phyloP scores from a whole-genome alignment of 2,888 invertebrate genomes.

The Epiperipatus broadwayi region DNA sequence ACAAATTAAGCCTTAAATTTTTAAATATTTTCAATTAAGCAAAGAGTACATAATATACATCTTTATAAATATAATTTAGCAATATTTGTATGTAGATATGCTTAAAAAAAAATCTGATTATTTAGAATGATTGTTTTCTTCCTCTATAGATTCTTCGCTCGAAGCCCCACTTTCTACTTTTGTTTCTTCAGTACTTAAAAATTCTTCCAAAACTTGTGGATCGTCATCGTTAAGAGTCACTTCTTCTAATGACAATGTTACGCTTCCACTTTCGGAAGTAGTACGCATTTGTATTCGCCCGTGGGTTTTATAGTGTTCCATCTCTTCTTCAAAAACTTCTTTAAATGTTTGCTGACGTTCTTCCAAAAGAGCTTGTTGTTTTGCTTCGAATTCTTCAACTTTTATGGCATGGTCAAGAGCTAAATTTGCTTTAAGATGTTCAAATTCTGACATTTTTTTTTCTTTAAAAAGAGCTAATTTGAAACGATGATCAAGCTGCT shows the following conservation, averaged over 20 bases:
- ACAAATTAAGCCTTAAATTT: too few species aligned
- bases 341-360: slow-evolving; percentile 48
- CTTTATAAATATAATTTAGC: too few species aligned
- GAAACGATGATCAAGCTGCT: slow-evolving; percentile 48
- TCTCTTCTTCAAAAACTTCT: slow-evolving; percentile 46
- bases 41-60: too few species aligned
- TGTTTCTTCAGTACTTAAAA: slow-evolving; percentile 7
- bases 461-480: slow-evolving; percentile 49
- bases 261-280: not conserved
- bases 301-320: slow-evolving; percentile 24
- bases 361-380: slow-evolving; percentile 36
- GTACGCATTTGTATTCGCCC: slow-evolving; percentile 17
- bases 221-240: slow-evolving; percentile 12
- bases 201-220: slow-evolving; percentile 11
- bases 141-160: too few species aligned
- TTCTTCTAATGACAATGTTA: slow-evolving; percentile 5
- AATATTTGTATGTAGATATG: too few species aligned
- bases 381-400: slow-evolving; percentile 37
- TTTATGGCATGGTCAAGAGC: slow-evolving; percentile 39
- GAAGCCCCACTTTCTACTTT: too few species aligned
- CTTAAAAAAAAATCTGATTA: too few species aligned
- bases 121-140: too few species aligned
- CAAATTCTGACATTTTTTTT: slow-evolving; percentile 40
- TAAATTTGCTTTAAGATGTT: slow-evolving; percentile 38
- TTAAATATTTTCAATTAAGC: too few species aligned